Conservation (phyloP, 2,888 invertebrate genomes). For the Lampropteryx suffumata region DNA sequence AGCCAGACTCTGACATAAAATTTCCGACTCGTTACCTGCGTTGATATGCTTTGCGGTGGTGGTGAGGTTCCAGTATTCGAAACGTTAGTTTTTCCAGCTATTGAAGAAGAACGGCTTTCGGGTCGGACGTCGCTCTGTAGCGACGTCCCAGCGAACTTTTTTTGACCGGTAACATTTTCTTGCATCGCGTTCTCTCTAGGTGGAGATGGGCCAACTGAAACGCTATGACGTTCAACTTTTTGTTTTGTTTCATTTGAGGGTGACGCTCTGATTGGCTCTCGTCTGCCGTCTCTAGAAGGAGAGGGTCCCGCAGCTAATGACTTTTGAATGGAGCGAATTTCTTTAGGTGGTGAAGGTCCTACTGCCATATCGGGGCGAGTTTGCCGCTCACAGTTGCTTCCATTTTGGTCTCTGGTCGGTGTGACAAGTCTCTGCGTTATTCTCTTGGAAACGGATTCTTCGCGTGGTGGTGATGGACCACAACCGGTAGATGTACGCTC, state of each 20-base stretch:
- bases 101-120: constrained; percentile 46
- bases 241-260: constrained; percentile 41
- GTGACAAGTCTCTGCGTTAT: constrained; percentile 58
- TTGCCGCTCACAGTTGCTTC: constrained; percentile 34
- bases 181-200: constrained; percentile 18
- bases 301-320: constrained; percentile 36
- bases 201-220: constrained; percentile 38
- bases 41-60: constrained; percentile 93
- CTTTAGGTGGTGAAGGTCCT: constrained; percentile 71
- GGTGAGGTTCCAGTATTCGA: constrained; percentile 91
- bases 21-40: constrained; percentile 86
- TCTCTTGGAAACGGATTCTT: constrained; percentile 48
- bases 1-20: no score
- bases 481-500: constrained; percentile 82
- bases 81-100: constrained; percentile 51
- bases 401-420: constrained; percentile 69
- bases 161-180: constrained; percentile 47
- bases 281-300: constrained; percentile 20
- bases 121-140: constrained; percentile 51
- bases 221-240: constrained; percentile 48
- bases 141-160: constrained; percentile 80
- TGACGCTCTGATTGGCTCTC: constrained; percentile 41
- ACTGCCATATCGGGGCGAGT: constrained; percentile 66
- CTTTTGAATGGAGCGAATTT: constrained; percentile 34
- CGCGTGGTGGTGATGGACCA: constrained; percentile 84